A percentile compares a stretch with the other conserved stretches of the same genome.
Evolutionary conservation across 2,888 invertebrate genomes (phyloP).

Genomic region (Therioaphis trifolii): DNA sequence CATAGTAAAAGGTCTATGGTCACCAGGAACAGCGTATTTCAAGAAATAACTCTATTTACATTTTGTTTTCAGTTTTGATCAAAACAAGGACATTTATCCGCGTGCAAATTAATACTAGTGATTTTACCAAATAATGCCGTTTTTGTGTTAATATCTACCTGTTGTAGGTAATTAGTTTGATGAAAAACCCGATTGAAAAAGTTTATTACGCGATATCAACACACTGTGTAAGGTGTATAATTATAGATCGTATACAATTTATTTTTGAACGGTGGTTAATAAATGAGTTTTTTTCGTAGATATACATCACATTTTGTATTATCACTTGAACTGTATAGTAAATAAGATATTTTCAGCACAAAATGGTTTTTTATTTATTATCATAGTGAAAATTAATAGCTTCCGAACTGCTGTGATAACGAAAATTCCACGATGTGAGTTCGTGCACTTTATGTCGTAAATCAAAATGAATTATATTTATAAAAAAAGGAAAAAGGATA

Average conservation of each 20-base stretch:
- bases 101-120: too few relatives aligned
- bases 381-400: constrained; percentile 53
- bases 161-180: too few relatives aligned
- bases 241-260: neutral
- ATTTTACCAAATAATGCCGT: too few relatives aligned
- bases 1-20: too few relatives aligned
- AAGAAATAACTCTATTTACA: too few relatives aligned
- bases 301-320: neutral
- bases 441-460: constrained; percentile 37
- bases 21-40: too few relatives aligned
- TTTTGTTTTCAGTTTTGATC: too few relatives aligned
- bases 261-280: constrained; percentile 8
- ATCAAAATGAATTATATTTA: constrained; percentile 58
- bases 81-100: too few relatives aligned
- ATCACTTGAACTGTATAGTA: neutral
- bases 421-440: constrained; percentile 34
- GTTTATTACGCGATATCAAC: too few relatives aligned
- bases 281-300: neutral
- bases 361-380: constrained; percentile 59
- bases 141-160: too few relatives aligned
- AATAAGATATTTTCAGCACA: constrained; percentile 37
- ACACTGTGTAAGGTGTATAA: too few relatives aligned
- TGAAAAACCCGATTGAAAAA: too few relatives aligned
- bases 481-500: constrained; percentile 41
- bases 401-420: constrained; percentile 44